A percentile compares a stretch with the other conserved stretches of the same genome.
Evolutionary conservation across 2,113 vertebrate genomes (phyloP).

Genomic region (Laterallus jamaicensis): DNA sequence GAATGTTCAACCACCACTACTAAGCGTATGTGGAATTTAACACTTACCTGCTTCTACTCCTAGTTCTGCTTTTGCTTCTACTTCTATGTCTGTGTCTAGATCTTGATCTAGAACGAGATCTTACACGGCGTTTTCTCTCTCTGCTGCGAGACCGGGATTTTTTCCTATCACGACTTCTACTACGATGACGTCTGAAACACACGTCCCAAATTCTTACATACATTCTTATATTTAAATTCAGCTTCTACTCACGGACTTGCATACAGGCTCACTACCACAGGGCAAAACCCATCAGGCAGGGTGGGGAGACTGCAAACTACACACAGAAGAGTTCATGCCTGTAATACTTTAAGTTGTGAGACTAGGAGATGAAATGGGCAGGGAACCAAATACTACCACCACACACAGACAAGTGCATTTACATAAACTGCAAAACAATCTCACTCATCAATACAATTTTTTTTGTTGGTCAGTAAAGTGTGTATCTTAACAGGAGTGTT

Average conservation of each 20-base stretch:
- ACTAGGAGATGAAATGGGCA: neutral
- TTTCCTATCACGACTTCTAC: constrained; percentile 89
- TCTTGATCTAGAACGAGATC: constrained; percentile 89
- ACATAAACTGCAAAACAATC: neutral
- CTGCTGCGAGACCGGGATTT: constrained; percentile 88
- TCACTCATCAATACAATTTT: neutral
- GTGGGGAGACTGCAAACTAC: neutral
- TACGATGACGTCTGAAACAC: constrained; percentile 86
- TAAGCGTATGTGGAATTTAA: accelerated
- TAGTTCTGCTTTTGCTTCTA: constrained; percentile 88
- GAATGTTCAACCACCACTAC: accelerated
- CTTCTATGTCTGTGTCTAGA: constrained; percentile 90
- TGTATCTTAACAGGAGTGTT: neutral
- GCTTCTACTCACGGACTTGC: neutral
- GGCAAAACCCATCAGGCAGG: neutral
- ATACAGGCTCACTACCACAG: neutral
- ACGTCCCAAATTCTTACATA: neutral
- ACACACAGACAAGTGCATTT: neutral
- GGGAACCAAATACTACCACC: neutral
- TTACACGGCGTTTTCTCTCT: constrained; percentile 88
- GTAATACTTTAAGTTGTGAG: neutral
- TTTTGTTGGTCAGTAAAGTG: neutral
- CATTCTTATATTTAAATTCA: neutral
- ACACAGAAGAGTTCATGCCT: neutral
- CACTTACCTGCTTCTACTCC: constrained; percentile 92